phyloP scores from a whole-genome alignment of 2,113 vertebrate species.

The Callipepla californica region DNA sequence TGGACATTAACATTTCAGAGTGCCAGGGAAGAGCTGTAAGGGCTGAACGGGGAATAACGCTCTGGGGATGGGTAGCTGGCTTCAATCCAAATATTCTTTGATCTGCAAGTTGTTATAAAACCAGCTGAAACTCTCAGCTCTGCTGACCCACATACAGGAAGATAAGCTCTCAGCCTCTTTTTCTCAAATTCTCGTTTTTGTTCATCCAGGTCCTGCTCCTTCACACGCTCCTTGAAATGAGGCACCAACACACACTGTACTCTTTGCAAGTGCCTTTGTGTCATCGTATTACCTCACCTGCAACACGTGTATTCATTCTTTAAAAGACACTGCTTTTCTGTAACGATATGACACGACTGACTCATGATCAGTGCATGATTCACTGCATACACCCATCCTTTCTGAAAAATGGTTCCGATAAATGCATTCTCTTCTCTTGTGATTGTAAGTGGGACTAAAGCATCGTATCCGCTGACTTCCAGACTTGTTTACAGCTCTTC shows the following conservation, averaged over 20 bases:
- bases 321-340: slow-evolving; percentile 15
- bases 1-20: neutral
- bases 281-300: neutral
- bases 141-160: neutral
- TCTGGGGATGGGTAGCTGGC: neutral
- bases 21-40: neutral
- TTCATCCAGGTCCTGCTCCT: neutral
- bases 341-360: neutral
- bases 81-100: neutral
- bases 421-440: neutral
- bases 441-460: neutral
- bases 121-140: neutral
- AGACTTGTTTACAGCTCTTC: neutral
- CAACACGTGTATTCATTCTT: neutral
- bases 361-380: slow-evolving; percentile 33
- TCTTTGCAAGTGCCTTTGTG: neutral
- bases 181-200: neutral
- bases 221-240: neutral
- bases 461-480: neutral
- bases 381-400: neutral
- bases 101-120: neutral
- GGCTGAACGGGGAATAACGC: neutral
- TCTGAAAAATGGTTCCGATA: neutral
- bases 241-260: neutral
- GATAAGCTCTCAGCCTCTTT: neutral